Evolutionary conservation across 2,113 vertebrate genomes (phyloP).

Genomic region (Chaenogobius annularis): DNA sequence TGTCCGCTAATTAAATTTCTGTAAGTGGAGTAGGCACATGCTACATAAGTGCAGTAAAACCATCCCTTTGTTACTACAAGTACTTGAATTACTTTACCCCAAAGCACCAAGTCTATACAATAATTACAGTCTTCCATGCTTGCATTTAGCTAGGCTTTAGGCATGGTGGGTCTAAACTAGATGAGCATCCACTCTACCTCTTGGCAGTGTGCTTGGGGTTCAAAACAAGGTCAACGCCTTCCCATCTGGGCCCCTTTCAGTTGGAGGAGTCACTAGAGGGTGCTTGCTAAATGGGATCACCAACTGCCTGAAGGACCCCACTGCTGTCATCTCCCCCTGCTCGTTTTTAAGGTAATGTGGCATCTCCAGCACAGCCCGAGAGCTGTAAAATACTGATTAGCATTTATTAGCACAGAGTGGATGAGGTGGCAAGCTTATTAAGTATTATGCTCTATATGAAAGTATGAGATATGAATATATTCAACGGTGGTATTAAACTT

Average conservation of each 20-base stretch:
- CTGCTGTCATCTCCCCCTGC: slow-evolving; percentile 40
- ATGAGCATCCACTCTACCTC: slow-evolving; percentile 45
- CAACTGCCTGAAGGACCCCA: slow-evolving; percentile 55
- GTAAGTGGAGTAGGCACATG: background rate
- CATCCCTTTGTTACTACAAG: background rate
- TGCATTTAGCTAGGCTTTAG: slow-evolving; percentile 24
- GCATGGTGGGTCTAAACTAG: slow-evolving; percentile 39
- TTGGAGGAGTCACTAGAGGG: slow-evolving; percentile 62
- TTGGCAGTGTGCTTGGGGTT: slow-evolving; percentile 48
- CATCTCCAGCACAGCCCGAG: background rate
- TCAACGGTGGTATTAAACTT: background rate
- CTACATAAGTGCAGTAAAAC: slow-evolving; percentile 1
- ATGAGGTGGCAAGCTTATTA: background rate
- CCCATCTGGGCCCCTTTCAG: slow-evolving; percentile 64
- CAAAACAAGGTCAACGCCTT: slow-evolving; percentile 60
- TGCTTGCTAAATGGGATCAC: slow-evolving; percentile 65
- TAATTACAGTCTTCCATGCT: slow-evolving; percentile 6
- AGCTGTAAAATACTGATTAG: background rate
- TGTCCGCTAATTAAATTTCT: slow-evolving; percentile 7
- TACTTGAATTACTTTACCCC: background rate
- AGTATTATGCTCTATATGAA: background rate
- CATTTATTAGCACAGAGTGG: slow-evolving; percentile 1
- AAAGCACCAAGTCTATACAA: slow-evolving; percentile 3
- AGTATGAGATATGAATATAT: background rate
- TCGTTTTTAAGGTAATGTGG: slow-evolving; percentile 28